Conservation (phyloP, 35 echinoderm and acorn worm species). For the Anneissia japonica region DNA sequence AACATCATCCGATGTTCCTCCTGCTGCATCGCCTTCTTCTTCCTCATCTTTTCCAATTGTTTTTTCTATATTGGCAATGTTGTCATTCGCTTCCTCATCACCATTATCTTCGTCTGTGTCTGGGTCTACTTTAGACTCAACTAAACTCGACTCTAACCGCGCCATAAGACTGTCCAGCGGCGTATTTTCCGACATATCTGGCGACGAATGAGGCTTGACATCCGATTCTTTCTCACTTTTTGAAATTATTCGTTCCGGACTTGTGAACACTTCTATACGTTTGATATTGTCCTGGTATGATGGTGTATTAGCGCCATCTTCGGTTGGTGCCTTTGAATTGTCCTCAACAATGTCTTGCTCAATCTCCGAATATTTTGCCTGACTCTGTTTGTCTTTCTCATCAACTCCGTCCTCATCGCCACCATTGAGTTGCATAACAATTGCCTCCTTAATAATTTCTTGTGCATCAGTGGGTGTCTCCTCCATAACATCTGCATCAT, state of each 20-base stretch:
- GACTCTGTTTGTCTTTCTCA: background rate
- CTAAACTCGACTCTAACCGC: background rate
- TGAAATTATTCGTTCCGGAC: background rate
- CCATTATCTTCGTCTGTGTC: background rate
- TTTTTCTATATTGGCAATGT: background rate
- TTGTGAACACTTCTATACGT: background rate
- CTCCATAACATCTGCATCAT: conserved; percentile 6
- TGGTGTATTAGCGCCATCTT: background rate
- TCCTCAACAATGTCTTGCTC: background rate
- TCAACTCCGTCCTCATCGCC: background rate
- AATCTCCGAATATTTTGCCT: background rate
- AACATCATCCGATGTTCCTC: background rate
- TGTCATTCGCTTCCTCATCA: too few species aligned
- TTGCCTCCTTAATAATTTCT: conserved; percentile 22
- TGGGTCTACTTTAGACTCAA: background rate
- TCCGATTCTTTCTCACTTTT: background rate
- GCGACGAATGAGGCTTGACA: background rate
- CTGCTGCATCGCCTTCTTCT: background rate
- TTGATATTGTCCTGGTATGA: background rate
- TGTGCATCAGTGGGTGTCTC: conserved; percentile 19
- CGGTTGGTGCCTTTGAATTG: background rate
- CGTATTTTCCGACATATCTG: background rate
- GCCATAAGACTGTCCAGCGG: background rate
- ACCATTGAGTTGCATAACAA: background rate
- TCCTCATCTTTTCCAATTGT: background rate